These are phyloP conservation scores for Eriocheir sinensis DNA, from an alignment of 1,140 invertebrate species.

Conservation along the genomic window DNA sequence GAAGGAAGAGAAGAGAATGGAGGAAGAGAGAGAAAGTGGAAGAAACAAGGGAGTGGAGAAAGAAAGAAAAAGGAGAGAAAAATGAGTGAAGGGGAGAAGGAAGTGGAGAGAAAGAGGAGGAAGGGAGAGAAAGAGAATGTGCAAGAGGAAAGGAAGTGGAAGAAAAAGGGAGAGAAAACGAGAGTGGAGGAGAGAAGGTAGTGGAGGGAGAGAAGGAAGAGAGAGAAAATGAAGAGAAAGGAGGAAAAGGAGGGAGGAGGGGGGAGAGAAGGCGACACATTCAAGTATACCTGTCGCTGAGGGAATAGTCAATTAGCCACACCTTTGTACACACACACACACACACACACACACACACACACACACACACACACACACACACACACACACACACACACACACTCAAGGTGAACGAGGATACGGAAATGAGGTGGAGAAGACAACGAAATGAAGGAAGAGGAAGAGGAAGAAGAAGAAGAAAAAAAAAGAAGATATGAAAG, in stretches of 20 bases:
- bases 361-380: too few relatives aligned
- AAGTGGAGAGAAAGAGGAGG: slow-evolving; percentile 7
- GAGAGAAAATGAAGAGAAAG: slow-evolving; percentile 9
- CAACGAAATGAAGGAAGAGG: background rate
- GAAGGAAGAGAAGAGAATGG: slow-evolving; percentile 27
- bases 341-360: too few relatives aligned
- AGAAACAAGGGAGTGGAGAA: background rate
- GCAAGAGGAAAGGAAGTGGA: background rate
- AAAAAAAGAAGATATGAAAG: too few relatives aligned
- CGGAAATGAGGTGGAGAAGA: background rate
- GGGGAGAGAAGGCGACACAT: background rate
- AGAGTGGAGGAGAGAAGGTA: slow-evolving; percentile 31
- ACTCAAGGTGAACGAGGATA: background rate
- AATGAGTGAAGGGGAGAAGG: too few relatives aligned
- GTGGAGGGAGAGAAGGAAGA: slow-evolving; percentile 5
- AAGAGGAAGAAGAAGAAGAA: background rate
- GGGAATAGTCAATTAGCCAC: too few relatives aligned
- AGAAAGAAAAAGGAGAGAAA: slow-evolving; percentile 37
- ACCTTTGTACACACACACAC: too few relatives aligned
- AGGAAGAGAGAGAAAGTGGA: slow-evolving; percentile 44
- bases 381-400: too few relatives aligned
- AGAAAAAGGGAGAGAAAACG: background rate
- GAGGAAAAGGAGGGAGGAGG: slow-evolving; percentile 12
- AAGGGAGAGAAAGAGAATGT: slow-evolving; percentile 14
- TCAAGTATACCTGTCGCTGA: too few relatives aligned